Evolutionary conservation across 2,113 vertebrate species (phyloP), one percentile per base, ranked within the genome.

Genomic region (Ivindomyrus marchei): DNA sequence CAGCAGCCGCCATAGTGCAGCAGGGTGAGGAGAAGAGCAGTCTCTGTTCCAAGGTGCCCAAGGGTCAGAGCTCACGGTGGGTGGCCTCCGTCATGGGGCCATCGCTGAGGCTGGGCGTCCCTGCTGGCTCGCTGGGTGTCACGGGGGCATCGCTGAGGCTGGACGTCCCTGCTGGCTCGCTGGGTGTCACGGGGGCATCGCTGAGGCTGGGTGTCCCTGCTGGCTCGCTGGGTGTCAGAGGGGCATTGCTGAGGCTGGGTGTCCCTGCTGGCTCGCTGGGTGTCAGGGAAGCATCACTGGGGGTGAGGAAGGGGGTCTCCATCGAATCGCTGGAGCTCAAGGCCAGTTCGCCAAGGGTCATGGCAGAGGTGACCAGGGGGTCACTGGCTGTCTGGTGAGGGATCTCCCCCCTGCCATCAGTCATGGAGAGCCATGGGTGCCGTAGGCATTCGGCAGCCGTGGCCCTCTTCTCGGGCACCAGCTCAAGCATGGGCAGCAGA

Each of bases 401-500:
- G 50, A 11, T 24, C 39, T 19, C 42, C 21, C 42, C 19, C 21
- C 83, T 46, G 4, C 4, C 8, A 46, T 87, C 85, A 39, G 11
- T 39, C 13, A 19, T 42, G 94, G 95, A 93, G 80, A 99, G 96
- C 98, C 98, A 99, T 58, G 97, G 96, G 92, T 99, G 98, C 93
- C 95, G 96, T 93, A 99, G 96, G 94, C 98, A 99, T 90, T 99
- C 97, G 0, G 97, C 96, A 0, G 98, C 98, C 0, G 98, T 98
- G 91, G 97, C 98, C 93, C 98, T 95, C 94, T 99, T 99, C 96
- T 99, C 98, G 0, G 98, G 97, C 91, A 98, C 92, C 92, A 99
- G 95, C 95, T 99, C 98, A 95, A 99, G 90, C 98, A 99, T 99
- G 9, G 98, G 98, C 49, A 99, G 93, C 88, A 99, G 96, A 95